Percentiles rank a stretch among this genome's conserved stretches.
Conservation (phyloP, 2,797 vertebrate genomes). For the Gouania willdenowi region DNA sequence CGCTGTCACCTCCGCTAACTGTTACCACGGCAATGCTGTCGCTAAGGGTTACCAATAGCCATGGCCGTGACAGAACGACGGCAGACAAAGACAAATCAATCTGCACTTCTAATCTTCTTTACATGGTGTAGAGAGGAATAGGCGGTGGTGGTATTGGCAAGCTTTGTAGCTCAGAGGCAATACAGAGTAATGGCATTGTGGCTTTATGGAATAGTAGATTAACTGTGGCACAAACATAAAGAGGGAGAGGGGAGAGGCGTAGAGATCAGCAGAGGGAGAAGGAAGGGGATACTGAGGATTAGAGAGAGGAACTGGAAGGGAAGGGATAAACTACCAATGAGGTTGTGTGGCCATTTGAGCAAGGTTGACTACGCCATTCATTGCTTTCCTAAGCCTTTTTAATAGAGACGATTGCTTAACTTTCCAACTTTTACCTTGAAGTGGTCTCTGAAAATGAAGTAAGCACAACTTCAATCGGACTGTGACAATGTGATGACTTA, state of each 20-base stretch:
- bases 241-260: conserved; percentile 13
- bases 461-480: too few relatives aligned
- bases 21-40: conserved; percentile 66
- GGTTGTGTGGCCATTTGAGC: conserved; percentile 43
- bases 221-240: conserved; percentile 46
- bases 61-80: conserved; percentile 33
- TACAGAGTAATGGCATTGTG: conserved; percentile 27
- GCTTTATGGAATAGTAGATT: conserved; percentile 50
- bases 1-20: conserved; percentile 55
- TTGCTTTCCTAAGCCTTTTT: conserved; percentile 57
- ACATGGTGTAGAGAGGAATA: conserved; percentile 39
- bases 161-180: conserved; percentile 24
- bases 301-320: conserved; percentile 21
- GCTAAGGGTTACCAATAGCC: conserved; percentile 61
- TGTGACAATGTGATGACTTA: too few relatives aligned
- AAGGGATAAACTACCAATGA: conserved; percentile 5
- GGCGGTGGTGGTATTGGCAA: conserved; percentile 24
- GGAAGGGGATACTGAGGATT: neutral
- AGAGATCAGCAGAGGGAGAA: conserved; percentile 2
- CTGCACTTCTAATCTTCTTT: conserved; percentile 54
- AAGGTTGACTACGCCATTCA: conserved; percentile 56
- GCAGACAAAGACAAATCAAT: conserved; percentile 67
- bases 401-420: conserved; percentile 70
- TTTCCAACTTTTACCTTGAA: too few relatives aligned
- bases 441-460: too few relatives aligned